Percentiles rank a stretch among this genome's conserved stretches.
Conservation (phyloP, 2,888 invertebrate species). For the Dynastes tityus region DNA sequence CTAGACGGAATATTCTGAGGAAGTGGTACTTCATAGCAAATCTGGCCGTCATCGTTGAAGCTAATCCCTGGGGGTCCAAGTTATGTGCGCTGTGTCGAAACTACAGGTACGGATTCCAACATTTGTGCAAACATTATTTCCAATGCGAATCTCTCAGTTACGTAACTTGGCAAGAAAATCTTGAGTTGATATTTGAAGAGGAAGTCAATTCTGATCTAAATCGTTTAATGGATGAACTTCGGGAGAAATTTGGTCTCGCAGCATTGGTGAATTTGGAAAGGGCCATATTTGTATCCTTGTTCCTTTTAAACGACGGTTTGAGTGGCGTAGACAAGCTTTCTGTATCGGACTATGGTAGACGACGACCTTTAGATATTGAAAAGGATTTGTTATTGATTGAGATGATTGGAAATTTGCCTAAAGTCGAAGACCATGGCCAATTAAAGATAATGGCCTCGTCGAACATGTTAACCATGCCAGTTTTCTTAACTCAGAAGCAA, state of each 20-base stretch:
- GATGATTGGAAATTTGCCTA: neutral
- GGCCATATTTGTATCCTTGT: neutral
- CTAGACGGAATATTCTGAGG: neutral
- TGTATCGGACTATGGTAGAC: slow-evolving; percentile 1
- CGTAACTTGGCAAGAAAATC: neutral
- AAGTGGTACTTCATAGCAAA: slow-evolving; percentile 14
- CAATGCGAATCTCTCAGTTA: neutral
- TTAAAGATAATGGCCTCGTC: neutral
- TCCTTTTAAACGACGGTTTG: neutral
- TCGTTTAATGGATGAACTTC: neutral
- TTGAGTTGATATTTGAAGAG: neutral
- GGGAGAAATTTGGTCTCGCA: neutral
- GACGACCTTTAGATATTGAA: neutral
- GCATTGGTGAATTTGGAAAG: slow-evolving; percentile 1
- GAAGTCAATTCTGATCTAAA: neutral
- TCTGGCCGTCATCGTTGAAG: neutral
- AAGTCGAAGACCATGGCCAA: neutral
- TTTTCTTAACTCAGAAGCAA: slow-evolving; percentile 4
- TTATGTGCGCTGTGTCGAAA: neutral
- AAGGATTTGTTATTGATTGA: neutral
- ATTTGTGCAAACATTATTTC: neutral
- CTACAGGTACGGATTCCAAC: neutral
- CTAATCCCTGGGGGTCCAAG: neutral
- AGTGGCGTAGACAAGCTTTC: neutral
- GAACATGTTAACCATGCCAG: neutral